Percentiles rank a stretch among this genome's conserved stretches.
Evolutionary conservation across 2,888 invertebrate species (phyloP).

Genomic region (Podabrus alpinus): DNA sequence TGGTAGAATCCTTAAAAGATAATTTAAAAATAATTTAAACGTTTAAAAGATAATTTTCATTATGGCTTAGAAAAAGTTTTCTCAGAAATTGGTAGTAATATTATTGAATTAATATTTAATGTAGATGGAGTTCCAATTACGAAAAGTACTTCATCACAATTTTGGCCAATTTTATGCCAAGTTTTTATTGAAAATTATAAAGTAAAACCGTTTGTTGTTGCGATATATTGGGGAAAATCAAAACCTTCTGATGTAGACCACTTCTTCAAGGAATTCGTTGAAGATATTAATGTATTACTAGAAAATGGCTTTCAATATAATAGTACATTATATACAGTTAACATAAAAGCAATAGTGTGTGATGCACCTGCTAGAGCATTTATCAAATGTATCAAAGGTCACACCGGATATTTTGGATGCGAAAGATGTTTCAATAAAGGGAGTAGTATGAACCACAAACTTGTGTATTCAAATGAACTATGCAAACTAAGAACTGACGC

Average conservation of each 20-base stretch:
- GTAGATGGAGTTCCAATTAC: constrained; percentile 11
- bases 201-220: no score
- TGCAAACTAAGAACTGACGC: constrained; percentile 11
- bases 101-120: not conserved
- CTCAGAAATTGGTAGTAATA: not conserved
- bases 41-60: no score
- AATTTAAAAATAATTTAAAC: no score
- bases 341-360: not conserved
- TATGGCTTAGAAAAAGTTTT: no score
- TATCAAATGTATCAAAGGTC: constrained; percentile 20
- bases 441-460: not conserved
- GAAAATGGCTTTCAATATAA: not conserved
- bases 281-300: not conserved
- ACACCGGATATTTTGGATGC: constrained; percentile 14
- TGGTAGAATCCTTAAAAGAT: no score
- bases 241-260: no score
- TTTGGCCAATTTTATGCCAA: no score
- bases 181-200: no score
- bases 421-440: constrained; percentile 18
- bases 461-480: not conserved
- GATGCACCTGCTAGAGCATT: constrained; percentile 18
- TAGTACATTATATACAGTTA: not conserved
- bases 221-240: no score
- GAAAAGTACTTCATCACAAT: no score
- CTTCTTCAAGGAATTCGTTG: not conserved